Evolutionary conservation across 2,113 vertebrate genomes (phyloP), one percentile per base, ranked within the genome.

Genomic region (Hipposideros armiger): DNA sequence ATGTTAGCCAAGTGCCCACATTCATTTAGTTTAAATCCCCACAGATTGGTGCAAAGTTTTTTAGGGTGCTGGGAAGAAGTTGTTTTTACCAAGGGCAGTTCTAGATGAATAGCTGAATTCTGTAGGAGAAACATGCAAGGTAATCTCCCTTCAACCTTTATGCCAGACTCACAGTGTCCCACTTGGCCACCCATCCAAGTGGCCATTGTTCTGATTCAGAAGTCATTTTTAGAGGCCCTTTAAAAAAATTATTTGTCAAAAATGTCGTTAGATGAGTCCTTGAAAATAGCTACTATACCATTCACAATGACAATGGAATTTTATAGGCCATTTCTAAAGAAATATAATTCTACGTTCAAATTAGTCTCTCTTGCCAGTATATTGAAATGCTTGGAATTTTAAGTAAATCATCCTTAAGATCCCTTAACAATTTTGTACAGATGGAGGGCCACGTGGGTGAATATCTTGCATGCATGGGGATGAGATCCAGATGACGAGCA

Each of bases 401-500:
- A 97, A 97, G 90, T 98, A 98, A 98, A 96, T 98, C 92, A 88
- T 97, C 91, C 94, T 97, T 97, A 94, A 98, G 97, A 78, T 87
- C 94, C 91, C 95, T 97, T 97, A 98, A 97, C 87, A 96, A 98
- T 90, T 96, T 84, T 90, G 84, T 96, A 17, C 96, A 94, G 91
- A 95, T 97, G 84, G 84, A 64, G 66, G 96, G 95, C 96, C 94
- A 95, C 87, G 87, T 96, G 96, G 81, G 96, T 97, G 92, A 98
- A 95, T 96, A 72, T 94, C 96, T 98, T 96, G 60, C 64, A 80
- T 90, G 95, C 97, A 91, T 92, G 84, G 80, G 97, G 90, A 98
- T 97, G 96, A 97, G 88, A 97, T 97, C 98, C 98, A 98, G 97
- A 98, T 98, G 98, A 96, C 28, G 67, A 83, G 92, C 96, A 64